These are phyloP conservation scores for Diarsia rubi DNA, from an alignment of 2,888 invertebrate genomes.

Conservation along the genomic window DNA sequence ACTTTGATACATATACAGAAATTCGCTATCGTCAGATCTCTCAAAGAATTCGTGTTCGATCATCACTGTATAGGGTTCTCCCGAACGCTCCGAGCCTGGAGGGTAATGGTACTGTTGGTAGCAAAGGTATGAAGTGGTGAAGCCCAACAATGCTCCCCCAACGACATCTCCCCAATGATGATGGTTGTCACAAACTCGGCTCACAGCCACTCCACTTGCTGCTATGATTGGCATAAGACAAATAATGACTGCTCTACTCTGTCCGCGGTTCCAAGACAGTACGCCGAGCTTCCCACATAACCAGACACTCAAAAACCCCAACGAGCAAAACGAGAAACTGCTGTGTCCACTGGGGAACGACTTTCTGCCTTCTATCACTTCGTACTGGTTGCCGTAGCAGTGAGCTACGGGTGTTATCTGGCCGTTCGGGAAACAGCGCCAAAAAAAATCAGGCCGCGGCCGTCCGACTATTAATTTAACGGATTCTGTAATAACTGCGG, in stretches of 20 bases:
- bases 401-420: constrained; percentile 82
- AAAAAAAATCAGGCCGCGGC: constrained; percentile 96
- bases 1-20: constrained; percentile 37
- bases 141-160: constrained; percentile 93
- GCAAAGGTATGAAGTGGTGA: constrained; percentile 91
- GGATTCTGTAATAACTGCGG: constrained; percentile 92
- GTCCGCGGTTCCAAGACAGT: constrained; percentile 91
- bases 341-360: constrained; percentile 97
- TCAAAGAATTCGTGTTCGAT: constrained; percentile 49
- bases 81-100: constrained; percentile 68
- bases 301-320: constrained; percentile 94
- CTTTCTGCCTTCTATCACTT: constrained; percentile 94
- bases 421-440: constrained; percentile 95
- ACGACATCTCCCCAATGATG: constrained; percentile 97
- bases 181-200: constrained; percentile 96
- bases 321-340: constrained; percentile 94
- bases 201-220: constrained; percentile 92
- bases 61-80: constrained; percentile 64
- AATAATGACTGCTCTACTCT: constrained; percentile 91
- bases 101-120: constrained; percentile 93
- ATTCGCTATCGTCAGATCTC: not conserved
- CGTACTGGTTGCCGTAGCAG: constrained; percentile 92
- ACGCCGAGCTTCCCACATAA: constrained; percentile 93
- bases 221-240: constrained; percentile 92
- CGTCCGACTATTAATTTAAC: constrained; percentile 92